phyloP scores from a whole-genome alignment of 1,140 invertebrate species.

The Planococcus citri region DNA sequence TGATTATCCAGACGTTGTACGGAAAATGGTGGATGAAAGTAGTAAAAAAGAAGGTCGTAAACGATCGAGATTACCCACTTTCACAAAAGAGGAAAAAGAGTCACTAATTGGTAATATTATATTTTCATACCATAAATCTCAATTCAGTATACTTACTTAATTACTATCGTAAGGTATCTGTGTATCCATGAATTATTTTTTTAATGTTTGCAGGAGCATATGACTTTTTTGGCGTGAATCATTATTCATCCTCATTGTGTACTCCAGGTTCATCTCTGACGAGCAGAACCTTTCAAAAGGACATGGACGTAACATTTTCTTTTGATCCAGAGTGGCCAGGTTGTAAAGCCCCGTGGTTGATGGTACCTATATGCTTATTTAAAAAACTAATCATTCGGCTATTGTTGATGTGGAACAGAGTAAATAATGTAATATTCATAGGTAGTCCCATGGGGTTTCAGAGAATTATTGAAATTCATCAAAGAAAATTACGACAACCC shows the following conservation, averaged over 20 bases:
- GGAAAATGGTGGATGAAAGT: constrained; percentile 39
- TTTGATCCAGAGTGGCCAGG: constrained; percentile 19
- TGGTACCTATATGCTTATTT: background rate
- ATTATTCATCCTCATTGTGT: constrained; percentile 37
- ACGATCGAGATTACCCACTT: constrained; percentile 44
- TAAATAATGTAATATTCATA: constrained; percentile 14
- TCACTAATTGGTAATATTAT: constrained; percentile 38
- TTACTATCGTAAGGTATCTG: too few relatives aligned
- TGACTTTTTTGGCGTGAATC: constrained; percentile 49
- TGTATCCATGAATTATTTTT: too few relatives aligned
- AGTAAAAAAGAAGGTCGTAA: constrained; percentile 43
- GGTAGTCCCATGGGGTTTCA: constrained; percentile 34
- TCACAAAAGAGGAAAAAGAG: constrained; percentile 44
- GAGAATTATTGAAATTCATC: constrained; percentile 40
- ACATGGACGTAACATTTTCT: background rate
- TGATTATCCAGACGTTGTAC: constrained; percentile 48
- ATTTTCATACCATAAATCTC: background rate
- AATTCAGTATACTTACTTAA: background rate
- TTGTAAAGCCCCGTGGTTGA: constrained; percentile 15
- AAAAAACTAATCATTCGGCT: too few relatives aligned
- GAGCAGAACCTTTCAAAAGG: background rate
- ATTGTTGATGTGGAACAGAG: too few relatives aligned
- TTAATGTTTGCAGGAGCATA: constrained; percentile 33
- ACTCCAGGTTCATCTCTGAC: background rate
- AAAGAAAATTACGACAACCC: constrained; percentile 36